These are phyloP conservation scores for Pseudocheirus occidentalis DNA, from an alignment of 2,797 vertebrate species.

Conservation along the genomic window DNA sequence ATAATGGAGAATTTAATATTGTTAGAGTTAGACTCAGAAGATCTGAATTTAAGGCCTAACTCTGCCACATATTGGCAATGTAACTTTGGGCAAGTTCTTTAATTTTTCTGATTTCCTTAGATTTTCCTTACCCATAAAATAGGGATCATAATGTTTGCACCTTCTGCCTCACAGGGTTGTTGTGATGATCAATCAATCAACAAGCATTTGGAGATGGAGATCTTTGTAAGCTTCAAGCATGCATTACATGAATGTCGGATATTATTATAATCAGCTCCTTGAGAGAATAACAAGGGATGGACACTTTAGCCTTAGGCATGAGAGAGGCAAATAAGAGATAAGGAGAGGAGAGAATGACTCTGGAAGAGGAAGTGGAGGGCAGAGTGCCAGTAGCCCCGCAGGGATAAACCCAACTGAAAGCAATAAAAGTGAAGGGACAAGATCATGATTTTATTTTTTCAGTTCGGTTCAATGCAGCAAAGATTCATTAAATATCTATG, in stretches of 20 bases:
- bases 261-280: background rate
- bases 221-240: background rate
- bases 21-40: background rate
- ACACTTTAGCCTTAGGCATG: background rate
- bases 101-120: background rate
- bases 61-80: background rate
- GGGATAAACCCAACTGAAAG: background rate
- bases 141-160: background rate
- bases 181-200: background rate
- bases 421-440: background rate
- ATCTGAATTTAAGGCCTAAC: background rate
- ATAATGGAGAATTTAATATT: background rate
- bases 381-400: background rate
- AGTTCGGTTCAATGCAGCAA: background rate
- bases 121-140: conserved; percentile 10
- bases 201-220: background rate
- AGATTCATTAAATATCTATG: background rate
- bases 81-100: background rate
- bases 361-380: too few species aligned
- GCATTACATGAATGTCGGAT: background rate
- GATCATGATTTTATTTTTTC: background rate
- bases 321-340: background rate
- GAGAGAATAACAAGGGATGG: background rate
- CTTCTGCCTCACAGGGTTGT: rapidly evolving
- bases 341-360: background rate